phyloP scores from a whole-genome alignment of 2,797 vertebrate species.

The Halcyon leucocephala region DNA sequence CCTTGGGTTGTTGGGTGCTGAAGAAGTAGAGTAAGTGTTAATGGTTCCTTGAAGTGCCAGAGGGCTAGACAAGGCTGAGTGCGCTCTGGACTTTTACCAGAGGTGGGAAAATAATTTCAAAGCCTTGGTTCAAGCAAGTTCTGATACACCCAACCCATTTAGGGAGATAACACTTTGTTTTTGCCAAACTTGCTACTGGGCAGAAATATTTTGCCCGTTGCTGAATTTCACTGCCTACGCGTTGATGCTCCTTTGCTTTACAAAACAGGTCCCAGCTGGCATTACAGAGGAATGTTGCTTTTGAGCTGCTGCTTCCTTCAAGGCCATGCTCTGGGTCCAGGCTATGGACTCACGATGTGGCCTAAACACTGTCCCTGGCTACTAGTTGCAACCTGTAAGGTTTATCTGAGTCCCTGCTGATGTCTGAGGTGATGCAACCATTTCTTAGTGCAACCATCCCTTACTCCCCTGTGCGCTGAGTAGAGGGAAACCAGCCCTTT shows the following conservation, averaged over 20 bases:
- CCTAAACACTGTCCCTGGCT: background rate
- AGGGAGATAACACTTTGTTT: background rate
- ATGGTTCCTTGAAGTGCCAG: background rate
- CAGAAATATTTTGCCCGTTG: background rate
- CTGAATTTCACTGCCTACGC: background rate
- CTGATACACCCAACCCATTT: background rate
- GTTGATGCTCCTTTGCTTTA: background rate
- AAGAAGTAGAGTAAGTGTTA: background rate
- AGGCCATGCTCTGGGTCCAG: background rate
- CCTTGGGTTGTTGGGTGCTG: background rate
- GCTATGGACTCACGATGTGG: accelerated
- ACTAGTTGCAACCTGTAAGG: background rate
- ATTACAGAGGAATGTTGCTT: background rate
- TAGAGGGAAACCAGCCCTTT: background rate
- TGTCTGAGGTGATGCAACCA: background rate
- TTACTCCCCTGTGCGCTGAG: accelerated
- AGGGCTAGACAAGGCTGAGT: background rate
- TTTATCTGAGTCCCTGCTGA: background rate
- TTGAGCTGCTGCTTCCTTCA: background rate
- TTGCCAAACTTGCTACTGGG: background rate
- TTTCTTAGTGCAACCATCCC: background rate
- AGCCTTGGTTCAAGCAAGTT: background rate
- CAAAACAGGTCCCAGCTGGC: background rate
- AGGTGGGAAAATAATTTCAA: background rate
- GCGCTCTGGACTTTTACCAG: background rate